These are phyloP conservation scores for Ceryle rudis DNA, from an alignment of 2,797 vertebrate species.

Conservation along the genomic window DNA sequence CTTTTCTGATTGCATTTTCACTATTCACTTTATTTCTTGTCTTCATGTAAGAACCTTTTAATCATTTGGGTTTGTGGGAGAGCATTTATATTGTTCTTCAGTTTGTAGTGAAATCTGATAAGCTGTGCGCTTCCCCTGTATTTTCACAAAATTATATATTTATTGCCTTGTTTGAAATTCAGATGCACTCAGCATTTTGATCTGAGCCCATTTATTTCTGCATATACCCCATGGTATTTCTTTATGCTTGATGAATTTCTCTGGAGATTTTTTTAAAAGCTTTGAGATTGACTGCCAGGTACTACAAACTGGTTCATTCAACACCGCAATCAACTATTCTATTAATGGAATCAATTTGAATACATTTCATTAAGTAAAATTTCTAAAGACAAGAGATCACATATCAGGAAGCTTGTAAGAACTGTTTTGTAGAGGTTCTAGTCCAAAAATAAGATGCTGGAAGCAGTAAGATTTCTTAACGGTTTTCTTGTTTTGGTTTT, in stretches of 20 bases:
- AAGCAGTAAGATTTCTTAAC: background rate
- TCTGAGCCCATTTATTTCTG: slow-evolving; percentile 22
- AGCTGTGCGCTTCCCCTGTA: background rate
- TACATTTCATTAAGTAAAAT: slow-evolving; percentile 26
- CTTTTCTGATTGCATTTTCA: background rate
- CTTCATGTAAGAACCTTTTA: background rate
- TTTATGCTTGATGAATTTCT: slow-evolving; percentile 44
- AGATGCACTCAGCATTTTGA: slow-evolving; percentile 9
- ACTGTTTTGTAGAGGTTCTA: background rate
- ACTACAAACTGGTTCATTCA: slow-evolving; percentile 54
- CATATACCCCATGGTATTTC: background rate
- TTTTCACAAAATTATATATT: slow-evolving; percentile 13
- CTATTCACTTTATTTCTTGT: background rate
- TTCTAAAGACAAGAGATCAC: background rate
- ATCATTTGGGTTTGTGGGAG: background rate
- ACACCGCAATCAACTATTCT: slow-evolving; percentile 45
- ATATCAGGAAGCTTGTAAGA: background rate
- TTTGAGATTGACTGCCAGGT: slow-evolving; percentile 49
- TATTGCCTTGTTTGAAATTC: slow-evolving; percentile 1
- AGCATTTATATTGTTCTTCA: background rate
- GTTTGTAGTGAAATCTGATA: slow-evolving; percentile 11
- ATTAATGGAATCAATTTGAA: slow-evolving; percentile 56
- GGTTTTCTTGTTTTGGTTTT: background rate
- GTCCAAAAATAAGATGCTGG: background rate
- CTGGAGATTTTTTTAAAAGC: slow-evolving; percentile 32